Base-by-base conservation (phyloP, 1,140 invertebrate species). In the Diorhabda sublineata region DNA sequence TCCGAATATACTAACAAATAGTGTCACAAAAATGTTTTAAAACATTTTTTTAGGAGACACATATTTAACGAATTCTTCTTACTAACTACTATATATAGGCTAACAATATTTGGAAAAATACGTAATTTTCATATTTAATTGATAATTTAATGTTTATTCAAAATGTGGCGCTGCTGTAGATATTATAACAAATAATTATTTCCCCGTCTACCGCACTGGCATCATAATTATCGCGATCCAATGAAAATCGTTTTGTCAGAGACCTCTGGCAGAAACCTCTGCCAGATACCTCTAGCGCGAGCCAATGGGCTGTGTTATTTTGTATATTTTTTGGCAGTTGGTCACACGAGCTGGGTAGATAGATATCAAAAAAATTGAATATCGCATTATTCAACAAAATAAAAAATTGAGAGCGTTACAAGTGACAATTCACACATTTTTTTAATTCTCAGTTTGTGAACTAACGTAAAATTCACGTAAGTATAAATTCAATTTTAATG, bases 251-350 rank as follows among this genome's bases (percentile, higher is more conserved):
- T 44, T 61, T 73, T 76, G 78, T 75, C 78, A 80, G 79, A 79
- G 71, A 70, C 75, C 77, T 75, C 78, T 76, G 79, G 76, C 78
- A 80, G 79, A 80, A 26, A 70, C 75, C 77, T 75, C 78, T 77
- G 79, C 77, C 78, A 80, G 79, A 80, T 62, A 70, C 73, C 78
- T 74, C 78, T 76, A 71, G 56, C 6, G 59, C 58, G 70, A 67
- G 64, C 79, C 76, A 79, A 80, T 78, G 58, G 66, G 41, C 11
- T n/a, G 26, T 9, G 52, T 9, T 11, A 45, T 26, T 26, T 61
- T 67, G 63, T 65, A 9, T 8, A 71, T 71, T 75, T 74, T 74
- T 77, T 69, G 69, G 70, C 75, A 74, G 67, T 76, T 74, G 68
- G 68, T 72, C 69, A 67, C 60, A 64, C 65, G 64, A 64, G 61